Conservation (phyloP, 2,113 vertebrate species). For the Stigmatopora nigra region DNA sequence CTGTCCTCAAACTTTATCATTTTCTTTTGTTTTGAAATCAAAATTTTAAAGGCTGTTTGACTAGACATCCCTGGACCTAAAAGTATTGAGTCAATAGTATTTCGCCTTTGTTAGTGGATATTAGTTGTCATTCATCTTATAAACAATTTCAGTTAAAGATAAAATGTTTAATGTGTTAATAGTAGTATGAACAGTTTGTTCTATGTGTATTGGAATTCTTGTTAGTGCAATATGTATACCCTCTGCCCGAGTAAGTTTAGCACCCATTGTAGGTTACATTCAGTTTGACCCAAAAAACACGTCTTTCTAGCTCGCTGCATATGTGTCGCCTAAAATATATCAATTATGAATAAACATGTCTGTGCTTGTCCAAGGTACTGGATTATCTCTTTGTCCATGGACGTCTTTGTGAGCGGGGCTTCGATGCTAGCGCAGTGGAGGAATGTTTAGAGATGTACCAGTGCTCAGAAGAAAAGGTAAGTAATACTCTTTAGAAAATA, state of each 20-base stretch:
- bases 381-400: conserved; percentile 90
- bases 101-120: neutral
- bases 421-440: conserved; percentile 87
- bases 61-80: neutral
- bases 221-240: too few relatives aligned
- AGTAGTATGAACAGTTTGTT: too few relatives aligned
- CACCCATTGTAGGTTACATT: neutral
- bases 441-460: conserved; percentile 95
- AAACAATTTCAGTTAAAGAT: too few relatives aligned
- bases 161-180: too few relatives aligned
- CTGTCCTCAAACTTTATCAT: too few relatives aligned
- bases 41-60: neutral
- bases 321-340: neutral
- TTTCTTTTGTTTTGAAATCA: too few relatives aligned
- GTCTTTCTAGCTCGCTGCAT: neutral
- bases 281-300: too few relatives aligned
- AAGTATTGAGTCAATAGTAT: neutral
- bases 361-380: conserved; percentile 71
- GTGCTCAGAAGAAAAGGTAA: conserved; percentile 93
- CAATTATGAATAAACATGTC: conserved; percentile 2
- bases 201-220: too few relatives aligned
- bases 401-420: conserved; percentile 92
- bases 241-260: neutral
- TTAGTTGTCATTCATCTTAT: too few relatives aligned
- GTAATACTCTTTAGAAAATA: conserved; percentile 24